phyloP scores from a whole-genome alignment of 2,113 vertebrate species.

The Brevimyrus niger region DNA sequence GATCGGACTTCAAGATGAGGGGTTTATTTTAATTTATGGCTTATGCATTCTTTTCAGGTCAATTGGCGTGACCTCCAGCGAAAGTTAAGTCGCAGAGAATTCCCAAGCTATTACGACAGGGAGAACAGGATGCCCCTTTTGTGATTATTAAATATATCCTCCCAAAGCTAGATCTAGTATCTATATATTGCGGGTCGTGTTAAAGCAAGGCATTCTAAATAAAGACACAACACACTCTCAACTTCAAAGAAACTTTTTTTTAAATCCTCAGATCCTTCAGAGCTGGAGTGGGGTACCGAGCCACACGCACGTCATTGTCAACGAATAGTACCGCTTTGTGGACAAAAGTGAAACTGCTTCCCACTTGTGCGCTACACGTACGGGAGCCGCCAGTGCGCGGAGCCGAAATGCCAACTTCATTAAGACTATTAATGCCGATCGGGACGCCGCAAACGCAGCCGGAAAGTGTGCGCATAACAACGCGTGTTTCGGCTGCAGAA shows the following conservation, averaged over 20 bases:
- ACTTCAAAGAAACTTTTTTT: conserved; percentile 19
- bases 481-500: neutral
- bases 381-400: neutral
- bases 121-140: conserved; percentile 10
- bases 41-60: conserved; percentile 82
- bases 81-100: conserved; percentile 59
- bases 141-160: conserved; percentile 7
- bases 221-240: neutral
- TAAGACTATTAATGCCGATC: neutral
- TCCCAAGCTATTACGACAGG: conserved; percentile 6
- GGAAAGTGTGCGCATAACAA: neutral
- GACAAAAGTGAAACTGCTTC: conserved; percentile 37
- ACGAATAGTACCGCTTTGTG: conserved; percentile 64
- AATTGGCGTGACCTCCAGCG: conserved; percentile 73
- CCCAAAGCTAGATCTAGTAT: neutral
- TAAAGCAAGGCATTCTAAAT: neutral
- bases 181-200: neutral
- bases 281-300: conserved; percentile 5
- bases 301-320: conserved; percentile 10
- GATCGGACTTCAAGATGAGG: conserved; percentile 65
- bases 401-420: neutral
- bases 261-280: neutral
- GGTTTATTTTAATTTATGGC: conserved; percentile 81
- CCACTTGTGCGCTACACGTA: conserved; percentile 11
- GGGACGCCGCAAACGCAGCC: neutral